Base-by-base conservation (phyloP, 1,140 invertebrate species). In the Trigoniulus corallinus region DNA sequence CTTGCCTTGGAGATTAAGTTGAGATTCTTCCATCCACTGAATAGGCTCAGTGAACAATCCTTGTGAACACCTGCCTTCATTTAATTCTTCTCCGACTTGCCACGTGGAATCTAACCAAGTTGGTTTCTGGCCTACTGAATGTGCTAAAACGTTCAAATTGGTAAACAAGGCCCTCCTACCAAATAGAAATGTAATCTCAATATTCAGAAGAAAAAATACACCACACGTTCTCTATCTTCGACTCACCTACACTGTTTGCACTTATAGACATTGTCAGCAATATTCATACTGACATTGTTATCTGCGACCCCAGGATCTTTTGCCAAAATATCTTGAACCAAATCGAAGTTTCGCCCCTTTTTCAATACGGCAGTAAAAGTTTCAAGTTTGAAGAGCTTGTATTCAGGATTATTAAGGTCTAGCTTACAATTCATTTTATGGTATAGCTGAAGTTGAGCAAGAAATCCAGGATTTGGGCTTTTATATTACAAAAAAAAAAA, bases 361-460 rank as follows among this genome's bases (percentile, higher is more conserved):
- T 78, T 76, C 13, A 87, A 73, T 61, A 82, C 79, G 58, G 84
- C 79, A n/a, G 82, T 79, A 34, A 84, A 82, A 53, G 84, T 71
- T 58, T 77, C 77, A 29, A 88, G 65, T 18, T 80, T 72, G 59
- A 82, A 86, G 61, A 82, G 73, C 60, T 82, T 83, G 56, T 78
- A 88, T 52, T 82, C 76, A 21, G 80, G 68, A 59, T 80, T 77
- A 37, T 71, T 76, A 55, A 70, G 75, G 58, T 87, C 80, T 20
- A 87, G 70, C 13, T 62, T 69, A 57, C 72, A 86, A 3, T 73
- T 74, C 82, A 88, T 86, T 47, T 77, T 74, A 27, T 80, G 74
- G 60, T 81, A 88, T 20, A 88, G 66, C 58, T 78, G 77, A 3
- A 88, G 63, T 57, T 88, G 85, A 0, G 77, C 75, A 23, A 79